phyloP scores from a whole-genome alignment of 2,888 invertebrate species.

The Leptodirus hochenwartii region DNA sequence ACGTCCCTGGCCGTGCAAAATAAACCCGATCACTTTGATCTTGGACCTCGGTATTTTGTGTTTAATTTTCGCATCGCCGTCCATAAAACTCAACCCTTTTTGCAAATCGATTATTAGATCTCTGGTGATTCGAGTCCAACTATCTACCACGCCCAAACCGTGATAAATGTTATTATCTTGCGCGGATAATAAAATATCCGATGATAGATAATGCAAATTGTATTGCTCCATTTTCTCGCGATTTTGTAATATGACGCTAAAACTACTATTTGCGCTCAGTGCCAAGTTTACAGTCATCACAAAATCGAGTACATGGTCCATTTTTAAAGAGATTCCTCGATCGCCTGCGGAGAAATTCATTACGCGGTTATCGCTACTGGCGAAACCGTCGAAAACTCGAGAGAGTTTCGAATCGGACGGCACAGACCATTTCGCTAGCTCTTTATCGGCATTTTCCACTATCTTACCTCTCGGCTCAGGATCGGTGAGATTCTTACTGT shows the following conservation, averaged over 20 bases:
- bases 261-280: constrained; percentile 60
- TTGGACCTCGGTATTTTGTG: constrained; percentile 51
- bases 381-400: constrained; percentile 38
- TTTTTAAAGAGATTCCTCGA: constrained; percentile 37
- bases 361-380: constrained; percentile 35
- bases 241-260: constrained; percentile 60
- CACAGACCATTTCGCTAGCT: constrained; percentile 50
- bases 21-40: constrained; percentile 46
- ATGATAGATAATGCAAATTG: constrained; percentile 67
- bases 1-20: constrained; percentile 21
- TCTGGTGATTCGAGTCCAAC: constrained; percentile 66
- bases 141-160: constrained; percentile 51
- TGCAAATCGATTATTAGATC: constrained; percentile 82
- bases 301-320: constrained; percentile 53
- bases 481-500: constrained; percentile 84
- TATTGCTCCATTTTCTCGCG: constrained; percentile 62
- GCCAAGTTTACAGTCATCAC: constrained; percentile 56
- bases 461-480: constrained; percentile 54
- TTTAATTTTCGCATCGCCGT: constrained; percentile 49
- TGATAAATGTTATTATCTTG: constrained; percentile 71
- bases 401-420: constrained; percentile 49
- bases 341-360: constrained; percentile 58
- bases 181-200: constrained; percentile 50
- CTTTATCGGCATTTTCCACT: constrained; percentile 58
- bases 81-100: constrained; percentile 61